These are phyloP conservation scores for Drosophila macrothrix DNA, from an alignment of 2,888 invertebrate genomes.

Conservation along the genomic window DNA sequence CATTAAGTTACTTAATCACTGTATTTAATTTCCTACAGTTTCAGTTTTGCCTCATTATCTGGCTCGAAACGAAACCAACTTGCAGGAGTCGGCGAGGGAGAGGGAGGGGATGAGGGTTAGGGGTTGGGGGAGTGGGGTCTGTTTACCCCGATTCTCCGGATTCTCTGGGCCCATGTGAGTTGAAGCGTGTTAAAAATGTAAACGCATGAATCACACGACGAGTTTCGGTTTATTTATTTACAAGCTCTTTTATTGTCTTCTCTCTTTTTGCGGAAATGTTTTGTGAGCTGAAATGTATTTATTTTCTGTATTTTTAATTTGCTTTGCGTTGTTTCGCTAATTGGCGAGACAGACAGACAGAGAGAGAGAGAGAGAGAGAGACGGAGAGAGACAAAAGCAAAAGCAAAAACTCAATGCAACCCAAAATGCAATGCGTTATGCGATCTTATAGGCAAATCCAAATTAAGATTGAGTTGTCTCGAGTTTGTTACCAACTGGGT, in stretches of 20 bases:
- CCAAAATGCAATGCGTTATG: constrained; percentile 18
- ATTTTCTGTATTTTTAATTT: constrained; percentile 33
- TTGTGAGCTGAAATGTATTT: constrained; percentile 36
- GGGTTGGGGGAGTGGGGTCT: background rate
- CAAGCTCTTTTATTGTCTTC: constrained; percentile 46
- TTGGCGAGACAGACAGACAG: constrained; percentile 52
- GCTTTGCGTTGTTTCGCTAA: constrained; percentile 62
- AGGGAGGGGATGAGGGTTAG: background rate
- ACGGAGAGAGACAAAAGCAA: constrained; percentile 10
- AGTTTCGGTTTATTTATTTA: constrained; percentile 55
- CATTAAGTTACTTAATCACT: constrained; percentile 80
- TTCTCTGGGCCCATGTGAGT: constrained; percentile 60
- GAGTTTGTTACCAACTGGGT: constrained; percentile 22
- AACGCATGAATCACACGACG: constrained; percentile 73
- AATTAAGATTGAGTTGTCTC: constrained; percentile 36
- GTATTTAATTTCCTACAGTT: constrained; percentile 75
- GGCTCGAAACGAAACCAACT: constrained; percentile 40
- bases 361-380: background rate
- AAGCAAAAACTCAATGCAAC: background rate
- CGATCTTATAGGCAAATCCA: constrained; percentile 20
- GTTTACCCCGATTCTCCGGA: constrained; percentile 16
- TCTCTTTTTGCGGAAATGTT: constrained; percentile 68
- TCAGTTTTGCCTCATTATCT: constrained; percentile 68
- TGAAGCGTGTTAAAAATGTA: constrained; percentile 71
- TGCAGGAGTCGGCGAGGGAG: background rate